Evolutionary conservation across 2,888 invertebrate species (phyloP).

Genomic region (Drosophila pseudotalamancana): DNA sequence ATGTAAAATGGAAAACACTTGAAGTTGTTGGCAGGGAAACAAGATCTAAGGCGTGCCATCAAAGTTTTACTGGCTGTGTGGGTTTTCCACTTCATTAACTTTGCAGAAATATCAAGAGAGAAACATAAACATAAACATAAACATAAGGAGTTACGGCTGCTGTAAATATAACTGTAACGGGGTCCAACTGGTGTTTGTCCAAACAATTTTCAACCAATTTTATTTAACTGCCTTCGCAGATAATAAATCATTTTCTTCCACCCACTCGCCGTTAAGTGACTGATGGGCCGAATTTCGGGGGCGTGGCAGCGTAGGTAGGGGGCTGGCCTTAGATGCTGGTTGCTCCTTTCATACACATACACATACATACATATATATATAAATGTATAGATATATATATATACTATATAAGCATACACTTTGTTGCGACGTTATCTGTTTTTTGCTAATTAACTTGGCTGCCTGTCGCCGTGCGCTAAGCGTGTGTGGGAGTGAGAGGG

Average conservation of each 20-base stretch:
- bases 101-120: slow-evolving; percentile 22
- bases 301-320: not conserved
- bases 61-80: not conserved
- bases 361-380: not conserved
- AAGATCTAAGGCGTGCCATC: slow-evolving; percentile 5
- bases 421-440: slow-evolving; percentile 70
- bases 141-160: slow-evolving; percentile 10
- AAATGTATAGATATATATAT: not conserved
- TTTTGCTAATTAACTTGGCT: slow-evolving; percentile 75
- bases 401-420: slow-evolving; percentile 15
- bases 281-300: slow-evolving; percentile 16
- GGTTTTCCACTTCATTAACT: slow-evolving; percentile 27
- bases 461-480: slow-evolving; percentile 42
- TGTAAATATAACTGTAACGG: slow-evolving; percentile 17
- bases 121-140: slow-evolving; percentile 16
- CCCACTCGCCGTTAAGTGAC: slow-evolving; percentile 18
- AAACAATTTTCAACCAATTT: slow-evolving; percentile 71
- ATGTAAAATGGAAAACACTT: not conserved
- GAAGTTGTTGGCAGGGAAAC: not conserved
- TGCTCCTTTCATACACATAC: slow-evolving; percentile 53
- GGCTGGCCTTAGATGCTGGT: slow-evolving; percentile 42
- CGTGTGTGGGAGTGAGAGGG: slow-evolving; percentile 2
- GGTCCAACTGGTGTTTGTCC: slow-evolving; percentile 38
- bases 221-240: slow-evolving; percentile 72
- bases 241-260: slow-evolving; percentile 69